phyloP scores from a whole-genome alignment of 2,113 vertebrate species.

The Nyctereutes procyonoides region DNA sequence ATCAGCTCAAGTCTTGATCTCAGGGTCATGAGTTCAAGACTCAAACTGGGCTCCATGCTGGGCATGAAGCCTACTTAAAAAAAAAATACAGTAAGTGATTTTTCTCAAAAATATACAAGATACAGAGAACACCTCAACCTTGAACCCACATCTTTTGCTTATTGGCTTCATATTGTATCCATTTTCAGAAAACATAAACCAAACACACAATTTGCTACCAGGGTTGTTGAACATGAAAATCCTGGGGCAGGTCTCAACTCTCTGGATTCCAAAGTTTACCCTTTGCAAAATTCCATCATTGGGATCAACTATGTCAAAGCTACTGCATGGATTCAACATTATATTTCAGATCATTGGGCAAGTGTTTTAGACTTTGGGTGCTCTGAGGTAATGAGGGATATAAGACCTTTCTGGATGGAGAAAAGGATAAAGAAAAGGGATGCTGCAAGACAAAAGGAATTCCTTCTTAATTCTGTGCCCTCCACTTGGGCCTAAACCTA shows the following conservation, averaged over 20 bases:
- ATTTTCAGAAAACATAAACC: neutral
- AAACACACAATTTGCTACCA: neutral
- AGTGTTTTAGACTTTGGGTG: neutral
- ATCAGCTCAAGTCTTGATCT: neutral
- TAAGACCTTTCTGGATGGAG: neutral
- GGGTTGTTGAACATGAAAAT: neutral
- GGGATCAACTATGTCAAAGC: neutral
- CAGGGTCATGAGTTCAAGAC: neutral
- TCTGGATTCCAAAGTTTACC: neutral
- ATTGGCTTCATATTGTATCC: neutral
- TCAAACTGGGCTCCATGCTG: neutral
- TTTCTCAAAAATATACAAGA: neutral
- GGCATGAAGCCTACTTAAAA: neutral
- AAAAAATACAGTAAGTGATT: neutral
- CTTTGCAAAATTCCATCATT: neutral
- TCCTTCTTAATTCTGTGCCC: neutral
- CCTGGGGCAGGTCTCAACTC: neutral
- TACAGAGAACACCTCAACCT: neutral
- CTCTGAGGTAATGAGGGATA: neutral
- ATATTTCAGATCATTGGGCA: neutral
- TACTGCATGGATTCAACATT: neutral
- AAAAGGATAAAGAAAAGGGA: neutral
- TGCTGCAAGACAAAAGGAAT: neutral
- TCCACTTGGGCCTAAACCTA: neutral
- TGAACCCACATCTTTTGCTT: neutral